Evolutionary conservation across 2,888 invertebrate species (phyloP), one percentile per base, ranked within the genome.

Genomic region (Polietes domitor): DNA sequence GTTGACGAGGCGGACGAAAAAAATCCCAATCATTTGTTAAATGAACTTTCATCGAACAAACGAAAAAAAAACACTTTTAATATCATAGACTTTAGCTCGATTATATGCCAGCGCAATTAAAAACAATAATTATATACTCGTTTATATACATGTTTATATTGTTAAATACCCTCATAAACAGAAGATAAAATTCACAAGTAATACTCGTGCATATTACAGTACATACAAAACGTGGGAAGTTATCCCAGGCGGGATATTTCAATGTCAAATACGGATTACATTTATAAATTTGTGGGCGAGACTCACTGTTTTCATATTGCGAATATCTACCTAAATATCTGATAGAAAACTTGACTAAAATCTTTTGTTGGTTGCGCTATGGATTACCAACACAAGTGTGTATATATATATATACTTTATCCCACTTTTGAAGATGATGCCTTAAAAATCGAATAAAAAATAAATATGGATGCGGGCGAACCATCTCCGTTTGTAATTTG

Each of bases 71-170:
- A n/a, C n/a, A n/a, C n/a, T 47, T 47, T 47, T n/a, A 47, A 47
- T 47, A 47, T 7, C 47, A 47, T 47, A n/a, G 61, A 28, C 15
- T 28, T 61, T 28, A 61, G 32, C 32, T 61, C 61, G 28, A 28
- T 28, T 61, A 61, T 61, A 17, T 61, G 61, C 61, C 61, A 61
- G 21, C 24, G 32, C 61, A 61, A 61, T 61, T 61, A 61, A 61
- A 61, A 61, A 21, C 15, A 61, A 61, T 61, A 61, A 61, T 61
- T 61, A 63, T 68, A 9, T 28, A 53, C 61, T 9, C 72, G 24
- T 68, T 10, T 17, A 41, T 50, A 9, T 2, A 41, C n/a, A 71
- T 28, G 53, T 37, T 71, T 72, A 26, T 43, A 55, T 70, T 65
- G 12, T 28, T 61, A 61, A 61, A 61, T 61, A 32, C 17, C 61